These are phyloP conservation scores for Trididemnum clinides DNA, from an alignment of 23 tunicate genomes.

Conservation along the genomic window DNA sequence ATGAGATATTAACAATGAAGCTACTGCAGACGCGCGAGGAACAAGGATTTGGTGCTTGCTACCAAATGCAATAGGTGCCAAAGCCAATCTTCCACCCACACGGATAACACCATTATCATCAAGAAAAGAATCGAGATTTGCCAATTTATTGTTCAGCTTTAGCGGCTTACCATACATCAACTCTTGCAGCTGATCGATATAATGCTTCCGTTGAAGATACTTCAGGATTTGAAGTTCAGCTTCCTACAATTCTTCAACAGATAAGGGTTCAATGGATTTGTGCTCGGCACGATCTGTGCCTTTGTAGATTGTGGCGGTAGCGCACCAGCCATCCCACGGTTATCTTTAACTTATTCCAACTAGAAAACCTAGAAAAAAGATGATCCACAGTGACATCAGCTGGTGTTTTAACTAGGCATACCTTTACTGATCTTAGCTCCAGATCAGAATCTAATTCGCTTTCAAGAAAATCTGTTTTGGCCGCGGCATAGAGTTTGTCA, in stretches of 20 bases:
- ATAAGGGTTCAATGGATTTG: not conserved
- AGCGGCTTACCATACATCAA: not conserved
- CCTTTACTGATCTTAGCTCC: too few relatives aligned
- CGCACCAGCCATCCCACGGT: conserved; percentile 34
- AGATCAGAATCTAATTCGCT: too few relatives aligned
- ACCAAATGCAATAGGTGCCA: not conserved
- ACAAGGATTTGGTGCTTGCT: not conserved
- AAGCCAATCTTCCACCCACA: not conserved
- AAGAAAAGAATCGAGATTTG: not conserved
- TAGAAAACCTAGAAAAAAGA: not conserved
- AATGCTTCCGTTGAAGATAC: not conserved
- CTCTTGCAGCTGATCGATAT: not conserved
- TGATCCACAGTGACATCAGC: too few relatives aligned
- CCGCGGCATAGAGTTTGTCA: too few relatives aligned
- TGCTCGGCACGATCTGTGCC: not conserved
- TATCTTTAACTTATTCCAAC: conserved; percentile 20
- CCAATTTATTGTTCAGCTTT: not conserved
- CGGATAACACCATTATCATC: not conserved
- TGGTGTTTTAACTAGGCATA: too few relatives aligned
- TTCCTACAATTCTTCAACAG: not conserved
- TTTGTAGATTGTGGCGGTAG: not conserved
- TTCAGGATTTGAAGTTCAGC: not conserved
- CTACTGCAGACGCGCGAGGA: not conserved
- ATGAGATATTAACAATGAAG: not conserved
- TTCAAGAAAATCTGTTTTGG: too few relatives aligned